These are phyloP conservation scores for Hippocampus zosterae DNA, from an alignment of 2,113 vertebrate genomes.

Conservation along the genomic window DNA sequence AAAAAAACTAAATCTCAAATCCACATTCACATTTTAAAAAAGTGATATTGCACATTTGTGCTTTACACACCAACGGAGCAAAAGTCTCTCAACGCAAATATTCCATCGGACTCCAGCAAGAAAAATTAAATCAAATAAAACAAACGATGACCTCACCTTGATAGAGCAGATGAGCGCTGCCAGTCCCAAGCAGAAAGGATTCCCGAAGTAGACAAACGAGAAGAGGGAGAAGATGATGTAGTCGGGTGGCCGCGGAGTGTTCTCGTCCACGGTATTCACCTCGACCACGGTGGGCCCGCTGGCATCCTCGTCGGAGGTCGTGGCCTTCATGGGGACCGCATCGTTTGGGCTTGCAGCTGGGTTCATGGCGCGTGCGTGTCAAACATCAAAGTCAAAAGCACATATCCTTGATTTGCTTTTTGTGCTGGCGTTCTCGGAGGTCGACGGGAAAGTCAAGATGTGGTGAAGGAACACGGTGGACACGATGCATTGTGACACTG, in stretches of 20 bases:
- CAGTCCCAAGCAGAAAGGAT: conserved; percentile 50
- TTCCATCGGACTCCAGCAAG: too few species aligned
- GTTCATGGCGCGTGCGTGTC: neutral
- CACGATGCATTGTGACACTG: neutral
- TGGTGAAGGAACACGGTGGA: neutral
- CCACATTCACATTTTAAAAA: too few species aligned
- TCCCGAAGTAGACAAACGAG: conserved; percentile 12
- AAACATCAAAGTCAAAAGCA: neutral
- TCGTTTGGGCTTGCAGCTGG: neutral
- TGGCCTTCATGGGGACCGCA: too few species aligned
- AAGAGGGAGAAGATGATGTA: conserved; percentile 57
- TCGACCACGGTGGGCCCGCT: neutral
- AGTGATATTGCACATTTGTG: too few species aligned
- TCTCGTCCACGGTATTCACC: conserved; percentile 1
- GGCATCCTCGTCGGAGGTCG: neutral
- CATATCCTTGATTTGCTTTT: neutral
- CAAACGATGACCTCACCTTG: conserved; percentile 40
- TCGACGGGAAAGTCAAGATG: neutral
- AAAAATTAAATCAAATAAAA: too few species aligned
- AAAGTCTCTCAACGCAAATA: too few species aligned
- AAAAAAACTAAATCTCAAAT: too few species aligned
- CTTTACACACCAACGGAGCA: too few species aligned
- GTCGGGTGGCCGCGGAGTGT: conserved; percentile 10
- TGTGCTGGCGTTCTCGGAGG: neutral
- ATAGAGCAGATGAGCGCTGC: conserved; percentile 47